Evolutionary conservation across 35 echinoderm and acorn worm species (phyloP).

Genomic region (Strongylocentrotus purpuratus): DNA sequence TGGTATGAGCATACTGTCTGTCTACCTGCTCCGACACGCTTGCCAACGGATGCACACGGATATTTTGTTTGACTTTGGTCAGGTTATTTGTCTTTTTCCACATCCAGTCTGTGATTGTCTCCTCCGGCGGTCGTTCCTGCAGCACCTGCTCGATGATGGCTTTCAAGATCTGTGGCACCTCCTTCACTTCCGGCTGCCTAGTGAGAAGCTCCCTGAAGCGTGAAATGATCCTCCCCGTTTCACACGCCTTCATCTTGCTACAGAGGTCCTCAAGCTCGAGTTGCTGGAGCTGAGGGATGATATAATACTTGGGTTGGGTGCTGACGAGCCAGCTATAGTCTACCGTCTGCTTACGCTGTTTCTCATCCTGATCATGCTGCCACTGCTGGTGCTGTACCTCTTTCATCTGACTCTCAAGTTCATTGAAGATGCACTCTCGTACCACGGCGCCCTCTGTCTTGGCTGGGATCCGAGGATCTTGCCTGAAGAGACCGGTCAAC

Average conservation of each 20-base stretch:
- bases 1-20: conserved; percentile 43
- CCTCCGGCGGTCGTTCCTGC: conserved; percentile 78
- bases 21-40: conserved; percentile 56
- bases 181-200: conserved; percentile 75
- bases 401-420: conserved; percentile 81
- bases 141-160: conserved; percentile 78
- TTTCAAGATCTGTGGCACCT: conserved; percentile 79
- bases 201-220: conserved; percentile 74
- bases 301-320: conserved; percentile 79
- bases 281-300: conserved; percentile 70
- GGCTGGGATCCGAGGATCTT: conserved; percentile 64
- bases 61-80: conserved; percentile 57
- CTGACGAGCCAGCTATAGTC: conserved; percentile 95
- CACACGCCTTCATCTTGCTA: conserved; percentile 58
- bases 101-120: conserved; percentile 70
- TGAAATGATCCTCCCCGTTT: conserved; percentile 73
- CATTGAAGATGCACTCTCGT: conserved; percentile 75
- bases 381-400: conserved; percentile 68
- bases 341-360: conserved; percentile 61
- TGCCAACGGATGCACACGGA: conserved; percentile 80
- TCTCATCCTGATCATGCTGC: conserved; percentile 77
- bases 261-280: conserved; percentile 88
- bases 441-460: conserved; percentile 67
- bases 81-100: conserved; percentile 74
- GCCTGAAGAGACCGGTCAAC: conserved; percentile 55